phyloP scores from a whole-genome alignment of 2,113 vertebrate species.

The Bostrychus sinensis region DNA sequence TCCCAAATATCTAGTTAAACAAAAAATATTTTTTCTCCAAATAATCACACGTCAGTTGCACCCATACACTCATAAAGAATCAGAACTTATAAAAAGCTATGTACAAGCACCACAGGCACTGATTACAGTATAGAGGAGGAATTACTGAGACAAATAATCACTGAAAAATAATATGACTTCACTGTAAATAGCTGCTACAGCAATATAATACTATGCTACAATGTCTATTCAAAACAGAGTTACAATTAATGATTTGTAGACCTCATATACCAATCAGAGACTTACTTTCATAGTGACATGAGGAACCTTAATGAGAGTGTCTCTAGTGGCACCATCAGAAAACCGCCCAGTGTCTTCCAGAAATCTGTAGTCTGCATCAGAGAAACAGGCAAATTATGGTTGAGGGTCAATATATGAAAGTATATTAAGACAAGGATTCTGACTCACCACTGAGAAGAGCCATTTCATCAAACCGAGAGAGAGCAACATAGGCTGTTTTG shows the following conservation, averaged over 20 bases:
- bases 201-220: too few species aligned
- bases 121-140: too few species aligned
- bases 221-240: too few species aligned
- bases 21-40: conserved; percentile 19
- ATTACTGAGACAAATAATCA: too few species aligned
- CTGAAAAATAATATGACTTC: too few species aligned
- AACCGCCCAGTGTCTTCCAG: conserved; percentile 92
- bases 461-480: conserved; percentile 89
- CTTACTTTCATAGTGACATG: conserved; percentile 56
- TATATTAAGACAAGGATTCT: neutral
- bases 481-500: conserved; percentile 86
- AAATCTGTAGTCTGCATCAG: conserved; percentile 90
- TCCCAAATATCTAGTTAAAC: conserved; percentile 20
- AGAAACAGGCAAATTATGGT: conserved; percentile 9
- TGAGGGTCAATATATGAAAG: neutral
- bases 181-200: too few species aligned
- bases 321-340: conserved; percentile 86
- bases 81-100: too few species aligned
- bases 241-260: neutral
- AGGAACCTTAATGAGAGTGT: conserved; percentile 54
- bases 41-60: conserved; percentile 23
- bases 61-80: too few species aligned
- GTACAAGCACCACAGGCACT: too few species aligned
- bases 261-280: neutral
- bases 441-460: conserved; percentile 89